phyloP scores from a whole-genome alignment of 2,888 invertebrate species.

The Heliconius ethilla region DNA sequence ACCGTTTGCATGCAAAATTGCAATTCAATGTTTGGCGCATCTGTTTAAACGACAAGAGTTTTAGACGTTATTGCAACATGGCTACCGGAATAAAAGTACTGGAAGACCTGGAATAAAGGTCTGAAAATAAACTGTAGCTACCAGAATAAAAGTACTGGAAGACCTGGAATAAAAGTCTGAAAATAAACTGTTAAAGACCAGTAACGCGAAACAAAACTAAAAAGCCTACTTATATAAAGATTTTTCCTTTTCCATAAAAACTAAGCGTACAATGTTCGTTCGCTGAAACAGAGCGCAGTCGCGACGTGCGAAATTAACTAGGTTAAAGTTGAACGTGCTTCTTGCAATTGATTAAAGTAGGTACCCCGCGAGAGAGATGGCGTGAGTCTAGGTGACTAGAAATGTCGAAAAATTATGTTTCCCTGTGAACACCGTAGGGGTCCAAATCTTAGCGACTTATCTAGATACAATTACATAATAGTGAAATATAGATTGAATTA shows the following conservation, averaged over 20 bases:
- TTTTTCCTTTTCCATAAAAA: constrained; percentile 22
- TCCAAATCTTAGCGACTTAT: too few relatives aligned
- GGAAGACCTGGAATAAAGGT: too few relatives aligned
- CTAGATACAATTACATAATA: not conserved
- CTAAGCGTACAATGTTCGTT: constrained; percentile 32
- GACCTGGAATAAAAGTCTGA: not conserved
- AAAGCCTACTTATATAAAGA: constrained; percentile 2
- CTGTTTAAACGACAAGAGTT: not conserved
- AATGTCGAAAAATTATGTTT: not conserved
- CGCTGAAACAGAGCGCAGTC: constrained; percentile 48
- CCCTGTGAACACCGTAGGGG: too few relatives aligned
- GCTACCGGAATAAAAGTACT: not conserved
- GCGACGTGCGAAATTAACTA: constrained; percentile 49
- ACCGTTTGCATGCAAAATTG: constrained; percentile 38
- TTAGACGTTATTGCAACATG: not conserved
- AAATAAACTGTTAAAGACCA: constrained; percentile 15
- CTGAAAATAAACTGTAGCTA: constrained; percentile 11
- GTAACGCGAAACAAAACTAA: not conserved
- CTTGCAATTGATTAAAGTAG: constrained; percentile 51
- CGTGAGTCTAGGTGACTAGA: constrained; percentile 38
- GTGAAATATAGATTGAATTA: not conserved
- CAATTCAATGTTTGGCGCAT: constrained; percentile 43
- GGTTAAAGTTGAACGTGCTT: constrained; percentile 52
- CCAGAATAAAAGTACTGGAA: too few relatives aligned
- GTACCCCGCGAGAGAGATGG: constrained; percentile 45